A percentile compares a stretch with the other conserved stretches of the same genome.
Conservation (phyloP, 2,113 vertebrate genomes). For the Trogon melanurus region DNA sequence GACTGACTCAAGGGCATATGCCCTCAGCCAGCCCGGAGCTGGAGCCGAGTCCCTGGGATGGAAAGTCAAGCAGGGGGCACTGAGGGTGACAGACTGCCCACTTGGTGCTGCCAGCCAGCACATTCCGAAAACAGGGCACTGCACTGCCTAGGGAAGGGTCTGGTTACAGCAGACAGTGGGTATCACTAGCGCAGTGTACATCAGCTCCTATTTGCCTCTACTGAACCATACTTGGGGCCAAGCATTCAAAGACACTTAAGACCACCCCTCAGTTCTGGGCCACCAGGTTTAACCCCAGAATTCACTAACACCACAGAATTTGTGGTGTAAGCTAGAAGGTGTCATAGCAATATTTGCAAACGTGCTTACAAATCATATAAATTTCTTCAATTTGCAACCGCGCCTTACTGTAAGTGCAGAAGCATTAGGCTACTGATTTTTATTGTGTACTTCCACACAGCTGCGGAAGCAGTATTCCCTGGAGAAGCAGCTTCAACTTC, state of each 20-base stretch:
- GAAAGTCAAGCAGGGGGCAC: background rate
- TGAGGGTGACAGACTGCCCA: background rate
- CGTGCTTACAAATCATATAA: background rate
- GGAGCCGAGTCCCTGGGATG: background rate
- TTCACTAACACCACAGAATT: background rate
- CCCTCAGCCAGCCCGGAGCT: background rate
- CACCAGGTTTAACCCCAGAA: conserved; percentile 1
- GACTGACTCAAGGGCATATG: background rate
- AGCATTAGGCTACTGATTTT: background rate
- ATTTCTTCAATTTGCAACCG: background rate
- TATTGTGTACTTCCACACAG: background rate
- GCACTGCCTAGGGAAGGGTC: background rate
- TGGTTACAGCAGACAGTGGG: background rate
- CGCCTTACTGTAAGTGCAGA: background rate
- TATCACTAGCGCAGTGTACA: background rate
- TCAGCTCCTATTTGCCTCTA: background rate
- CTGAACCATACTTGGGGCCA: background rate
- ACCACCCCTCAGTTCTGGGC: background rate
- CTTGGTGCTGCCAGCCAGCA: background rate
- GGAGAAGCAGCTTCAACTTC: background rate
- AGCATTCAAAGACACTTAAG: background rate
- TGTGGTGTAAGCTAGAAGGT: background rate
- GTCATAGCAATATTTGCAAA: background rate
- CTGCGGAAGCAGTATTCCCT: background rate
- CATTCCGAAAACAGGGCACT: background rate